Conservation (phyloP, 1,140 invertebrate genomes). For the Zaprionus kolodkinae region DNA sequence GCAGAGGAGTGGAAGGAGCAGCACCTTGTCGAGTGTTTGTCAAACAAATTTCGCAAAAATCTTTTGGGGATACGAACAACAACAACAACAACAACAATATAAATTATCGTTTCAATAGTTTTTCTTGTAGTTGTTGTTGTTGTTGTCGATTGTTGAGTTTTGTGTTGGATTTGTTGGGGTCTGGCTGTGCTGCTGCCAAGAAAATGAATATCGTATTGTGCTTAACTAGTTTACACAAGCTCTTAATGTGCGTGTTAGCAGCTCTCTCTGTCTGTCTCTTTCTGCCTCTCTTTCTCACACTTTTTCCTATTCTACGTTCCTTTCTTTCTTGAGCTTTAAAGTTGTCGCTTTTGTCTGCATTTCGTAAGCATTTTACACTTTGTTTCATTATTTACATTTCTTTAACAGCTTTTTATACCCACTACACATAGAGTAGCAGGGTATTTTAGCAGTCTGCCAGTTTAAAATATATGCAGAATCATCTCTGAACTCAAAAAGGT, state of each 20-base stretch:
- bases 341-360: not conserved
- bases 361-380: slow-evolving; percentile 5
- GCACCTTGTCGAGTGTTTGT: slow-evolving; percentile 36
- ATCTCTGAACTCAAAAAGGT: no score
- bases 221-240: slow-evolving; percentile 5
- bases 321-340: slow-evolving; percentile 4
- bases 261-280: not conserved
- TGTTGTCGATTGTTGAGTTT: slow-evolving; percentile 3
- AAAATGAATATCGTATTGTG: slow-evolving; percentile 7
- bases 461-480: no score
- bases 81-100: slow-evolving; percentile 9
- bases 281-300: not conserved
- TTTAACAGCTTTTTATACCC: not conserved
- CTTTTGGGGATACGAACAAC: slow-evolving; percentile 23
- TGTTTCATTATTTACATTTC: slow-evolving; percentile 1
- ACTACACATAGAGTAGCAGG: no score
- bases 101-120: slow-evolving; percentile 27
- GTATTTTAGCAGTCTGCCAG: no score
- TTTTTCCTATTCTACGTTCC: not conserved
- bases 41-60: slow-evolving; percentile 32
- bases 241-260: not conserved
- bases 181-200: not conserved
- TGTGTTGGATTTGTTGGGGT: not conserved
- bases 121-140: not conserved
- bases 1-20: not conserved